Evolutionary conservation across 2,888 invertebrate genomes (phyloP), one percentile per base, ranked within the genome.

Genomic region (Dynastes grantii): DNA sequence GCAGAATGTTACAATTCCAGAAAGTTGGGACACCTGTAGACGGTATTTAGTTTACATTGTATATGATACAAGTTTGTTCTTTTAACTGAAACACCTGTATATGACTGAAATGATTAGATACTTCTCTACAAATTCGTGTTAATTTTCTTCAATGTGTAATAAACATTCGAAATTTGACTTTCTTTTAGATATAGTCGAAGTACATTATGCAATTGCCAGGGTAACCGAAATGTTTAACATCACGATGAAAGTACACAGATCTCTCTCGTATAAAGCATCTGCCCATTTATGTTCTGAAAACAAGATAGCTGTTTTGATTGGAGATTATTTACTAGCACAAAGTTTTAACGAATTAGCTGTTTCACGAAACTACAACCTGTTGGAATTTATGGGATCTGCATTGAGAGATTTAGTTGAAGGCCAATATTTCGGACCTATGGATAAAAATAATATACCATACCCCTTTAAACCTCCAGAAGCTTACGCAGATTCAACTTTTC

Each of bases 221-320:
- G 95, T 98, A 37, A 96, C 96, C 0, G 98, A 98, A 90, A 97
- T 98, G 96, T 96, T 98, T 80, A 92, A 97, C 73, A 97, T 96
- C 0, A 96, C 97, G 13, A 95, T 96, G 87, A 90, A 97, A 81
- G 95, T 98, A 32, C 98, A 98, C 89, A 86, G 85, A 81, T 85
- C 93, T 13, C 90, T 98, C 16, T 53, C n/a, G 90, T 98, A 77
- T 94, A 97, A 45, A 96, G 97, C 87, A 92, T 96, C 86, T 92
- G 93, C 83, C 90, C 91, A 0, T 86, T 89, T 53, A 89, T 94
- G 95, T 85, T 97, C 96, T 89, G 98, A 98, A 6, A 98, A 98
- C 89, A 98, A 98, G 90, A 95, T 98, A 84, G 96, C 97, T 0
- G 90, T 98, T 45, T 91, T 98, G 9, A 95, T 96, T 85, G 98